phyloP scores from a whole-genome alignment of 2,113 vertebrate genomes.

The Callionymus lyra region DNA sequence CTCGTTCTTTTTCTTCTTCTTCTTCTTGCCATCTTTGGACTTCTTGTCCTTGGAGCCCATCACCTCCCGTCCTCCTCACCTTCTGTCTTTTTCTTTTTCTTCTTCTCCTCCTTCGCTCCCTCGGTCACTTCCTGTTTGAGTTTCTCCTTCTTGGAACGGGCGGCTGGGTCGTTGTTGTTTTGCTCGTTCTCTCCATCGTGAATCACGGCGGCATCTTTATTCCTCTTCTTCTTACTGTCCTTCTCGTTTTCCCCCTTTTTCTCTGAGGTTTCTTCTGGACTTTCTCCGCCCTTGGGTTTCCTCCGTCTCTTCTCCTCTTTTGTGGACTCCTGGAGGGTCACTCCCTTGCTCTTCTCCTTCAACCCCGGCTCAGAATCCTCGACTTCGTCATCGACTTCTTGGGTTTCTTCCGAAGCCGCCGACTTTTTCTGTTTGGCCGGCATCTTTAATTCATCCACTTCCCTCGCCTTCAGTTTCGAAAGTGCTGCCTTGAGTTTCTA shows the following conservation, averaged over 20 bases:
- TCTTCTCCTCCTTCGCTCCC: constrained; percentile 46
- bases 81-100: constrained; percentile 62
- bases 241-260: constrained; percentile 29
- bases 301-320: constrained; percentile 36
- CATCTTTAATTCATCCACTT: constrained; percentile 85
- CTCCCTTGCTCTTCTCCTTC: constrained; percentile 38
- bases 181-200: constrained; percentile 40
- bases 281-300: constrained; percentile 32
- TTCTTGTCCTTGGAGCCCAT: constrained; percentile 64
- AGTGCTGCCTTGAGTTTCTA: constrained; percentile 55
- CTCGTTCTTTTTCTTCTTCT: constrained; percentile 51
- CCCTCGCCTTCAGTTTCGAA: constrained; percentile 54
- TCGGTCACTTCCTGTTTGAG: constrained; percentile 51
- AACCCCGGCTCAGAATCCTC: constrained; percentile 45
- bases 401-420: constrained; percentile 54
- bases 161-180: constrained; percentile 69
- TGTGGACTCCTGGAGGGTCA: constrained; percentile 20
- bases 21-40: constrained; percentile 58
- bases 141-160: constrained; percentile 51
- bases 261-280: constrained; percentile 20
- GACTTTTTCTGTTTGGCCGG: constrained; percentile 73
- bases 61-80: constrained; percentile 44
- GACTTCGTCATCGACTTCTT: constrained; percentile 63
- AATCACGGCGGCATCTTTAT: constrained; percentile 39
- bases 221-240: constrained; percentile 46